A percentile compares a stretch with the other conserved stretches of the same genome.
Evolutionary conservation across 1,140 invertebrate genomes (phyloP).

Genomic region (Amyelois transitella): DNA sequence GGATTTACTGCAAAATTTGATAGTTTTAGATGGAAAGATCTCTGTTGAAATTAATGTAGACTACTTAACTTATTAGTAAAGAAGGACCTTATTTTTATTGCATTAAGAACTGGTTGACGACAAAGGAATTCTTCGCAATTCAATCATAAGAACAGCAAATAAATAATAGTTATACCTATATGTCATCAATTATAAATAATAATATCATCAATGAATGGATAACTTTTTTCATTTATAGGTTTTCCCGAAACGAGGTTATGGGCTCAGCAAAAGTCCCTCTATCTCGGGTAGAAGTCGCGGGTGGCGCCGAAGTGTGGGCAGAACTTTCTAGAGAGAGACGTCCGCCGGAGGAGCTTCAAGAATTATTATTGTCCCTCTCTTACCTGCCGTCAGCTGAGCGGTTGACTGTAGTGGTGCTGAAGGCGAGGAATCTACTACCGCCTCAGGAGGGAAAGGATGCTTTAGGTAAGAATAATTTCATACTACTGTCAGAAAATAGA

Average conservation of each 20-base stretch:
- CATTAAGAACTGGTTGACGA: no score
- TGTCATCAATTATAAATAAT: no score
- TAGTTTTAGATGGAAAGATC: no score
- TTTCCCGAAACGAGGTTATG: constrained; percentile 86
- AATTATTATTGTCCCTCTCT: constrained; percentile 87
- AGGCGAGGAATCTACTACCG: constrained; percentile 87
- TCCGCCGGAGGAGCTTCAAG: constrained; percentile 86
- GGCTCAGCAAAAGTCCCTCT: constrained; percentile 84
- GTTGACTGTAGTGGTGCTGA: constrained; percentile 87
- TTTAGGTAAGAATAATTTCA: constrained; percentile 75
- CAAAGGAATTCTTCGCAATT: no score
- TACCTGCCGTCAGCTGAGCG: constrained; percentile 91
- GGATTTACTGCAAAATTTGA: no score
- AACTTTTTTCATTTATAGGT: constrained; percentile 57
- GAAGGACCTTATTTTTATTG: no score
- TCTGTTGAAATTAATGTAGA: no score
- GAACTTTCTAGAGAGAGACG: constrained; percentile 84
- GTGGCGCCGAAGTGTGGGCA: constrained; percentile 85
- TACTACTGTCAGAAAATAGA: no score
- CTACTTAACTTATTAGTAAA: no score
- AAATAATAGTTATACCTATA: no score
- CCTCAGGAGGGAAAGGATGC: constrained; percentile 78
- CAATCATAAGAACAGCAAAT: no score
- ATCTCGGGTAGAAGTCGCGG: constrained; percentile 81
- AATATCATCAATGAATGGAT: not conserved